phyloP scores from a whole-genome alignment of 2,888 invertebrate genomes.

The Pelosia muscerda region DNA sequence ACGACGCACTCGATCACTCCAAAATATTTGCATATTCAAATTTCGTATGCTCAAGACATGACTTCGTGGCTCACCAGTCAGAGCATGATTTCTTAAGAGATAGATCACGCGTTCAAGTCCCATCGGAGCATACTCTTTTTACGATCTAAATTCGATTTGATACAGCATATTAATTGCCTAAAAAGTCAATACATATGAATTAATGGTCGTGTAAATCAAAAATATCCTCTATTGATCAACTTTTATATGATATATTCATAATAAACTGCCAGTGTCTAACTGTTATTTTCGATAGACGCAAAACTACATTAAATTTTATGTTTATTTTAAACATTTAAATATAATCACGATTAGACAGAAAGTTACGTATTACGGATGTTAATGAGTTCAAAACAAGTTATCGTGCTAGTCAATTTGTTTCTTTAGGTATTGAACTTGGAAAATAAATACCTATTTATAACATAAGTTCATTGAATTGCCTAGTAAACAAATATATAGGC shows the following conservation, averaged over 20 bases:
- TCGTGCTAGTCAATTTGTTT: background rate
- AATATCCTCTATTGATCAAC: background rate
- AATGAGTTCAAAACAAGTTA: background rate
- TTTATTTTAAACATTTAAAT: conserved; percentile 10
- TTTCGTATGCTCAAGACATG: too few relatives aligned
- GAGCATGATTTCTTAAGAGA: too few relatives aligned
- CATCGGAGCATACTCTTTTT: too few relatives aligned
- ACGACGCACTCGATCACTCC: too few relatives aligned
- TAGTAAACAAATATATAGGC: conserved; percentile 1
- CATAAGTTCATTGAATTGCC: conserved; percentile 8
- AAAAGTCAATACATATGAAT: too few relatives aligned
- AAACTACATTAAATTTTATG: conserved; percentile 2
- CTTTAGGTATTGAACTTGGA: background rate
- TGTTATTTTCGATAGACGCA: conserved; percentile 12
- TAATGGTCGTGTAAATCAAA: background rate
- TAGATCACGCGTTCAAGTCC: too few relatives aligned
- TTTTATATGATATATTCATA: background rate
- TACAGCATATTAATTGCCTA: too few relatives aligned
- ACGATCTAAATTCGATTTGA: too few relatives aligned
- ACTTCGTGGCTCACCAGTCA: too few relatives aligned
- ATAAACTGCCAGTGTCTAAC: background rate
- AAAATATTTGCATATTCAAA: too few relatives aligned
- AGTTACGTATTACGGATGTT: conserved; percentile 1
- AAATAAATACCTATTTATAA: background rate
- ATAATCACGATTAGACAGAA: background rate